phyloP scores from a whole-genome alignment of 2,113 vertebrate genomes.

The Menura novaehollandiae region DNA sequence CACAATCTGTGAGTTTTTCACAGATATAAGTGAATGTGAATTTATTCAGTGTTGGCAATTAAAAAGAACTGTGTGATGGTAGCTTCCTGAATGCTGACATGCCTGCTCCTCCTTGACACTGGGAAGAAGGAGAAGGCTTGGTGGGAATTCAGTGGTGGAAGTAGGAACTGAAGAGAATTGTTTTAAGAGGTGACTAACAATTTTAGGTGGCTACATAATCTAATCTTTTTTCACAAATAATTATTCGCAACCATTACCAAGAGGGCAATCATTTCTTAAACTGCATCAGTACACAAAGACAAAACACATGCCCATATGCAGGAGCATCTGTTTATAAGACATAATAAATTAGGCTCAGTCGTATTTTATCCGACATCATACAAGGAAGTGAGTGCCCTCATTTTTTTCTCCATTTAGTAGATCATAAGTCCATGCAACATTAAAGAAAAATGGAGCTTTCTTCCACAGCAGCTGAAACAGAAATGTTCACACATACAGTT shows the following conservation, averaged over 20 bases:
- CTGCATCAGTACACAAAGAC: not conserved
- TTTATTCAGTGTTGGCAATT: constrained; percentile 34
- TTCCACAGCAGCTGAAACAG: not conserved
- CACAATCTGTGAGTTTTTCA: not conserved
- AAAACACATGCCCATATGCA: not conserved
- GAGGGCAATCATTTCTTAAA: not conserved
- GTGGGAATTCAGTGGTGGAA: not conserved
- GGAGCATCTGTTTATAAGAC: not conserved
- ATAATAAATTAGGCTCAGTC: not conserved
- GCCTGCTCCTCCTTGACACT: not conserved
- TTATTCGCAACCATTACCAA: not conserved
- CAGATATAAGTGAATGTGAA: not conserved
- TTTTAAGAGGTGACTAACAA: not conserved
- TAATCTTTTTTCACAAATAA: not conserved
- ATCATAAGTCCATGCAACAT: not conserved
- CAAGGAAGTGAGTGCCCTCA: not conserved
- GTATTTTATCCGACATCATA: not conserved
- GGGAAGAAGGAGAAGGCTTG: not conserved
- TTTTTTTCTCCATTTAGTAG: not conserved
- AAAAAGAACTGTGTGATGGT: not conserved
- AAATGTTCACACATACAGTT: not conserved
- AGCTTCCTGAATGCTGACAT: not conserved
- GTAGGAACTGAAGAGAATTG: not conserved
- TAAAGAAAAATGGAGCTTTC: not conserved
- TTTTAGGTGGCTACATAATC: not conserved